Conservation (phyloP, 2,797 vertebrate genomes). For the Oreochromis grahami region DNA sequence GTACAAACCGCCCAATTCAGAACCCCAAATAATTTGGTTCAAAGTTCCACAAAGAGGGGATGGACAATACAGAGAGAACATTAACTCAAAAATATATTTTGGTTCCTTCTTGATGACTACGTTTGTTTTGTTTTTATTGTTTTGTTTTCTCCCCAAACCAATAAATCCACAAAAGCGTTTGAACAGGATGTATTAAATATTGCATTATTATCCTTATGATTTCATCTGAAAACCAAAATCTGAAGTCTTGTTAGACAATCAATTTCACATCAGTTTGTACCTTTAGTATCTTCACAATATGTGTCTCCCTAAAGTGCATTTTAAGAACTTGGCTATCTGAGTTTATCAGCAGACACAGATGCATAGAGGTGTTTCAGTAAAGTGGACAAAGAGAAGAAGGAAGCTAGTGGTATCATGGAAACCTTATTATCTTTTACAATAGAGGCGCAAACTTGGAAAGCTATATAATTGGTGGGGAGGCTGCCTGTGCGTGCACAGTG, state of each 20-base stretch:
- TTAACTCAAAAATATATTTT: not conserved
- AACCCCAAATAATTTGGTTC: constrained; percentile 21
- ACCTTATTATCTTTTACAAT: not conserved
- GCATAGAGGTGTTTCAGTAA: constrained; percentile 25
- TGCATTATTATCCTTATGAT: constrained; percentile 47
- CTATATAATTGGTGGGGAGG: not conserved
- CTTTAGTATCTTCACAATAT: constrained; percentile 17
- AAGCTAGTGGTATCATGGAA: not conserved
- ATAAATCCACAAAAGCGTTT: not conserved
- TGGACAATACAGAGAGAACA: constrained; percentile 6
- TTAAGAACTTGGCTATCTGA: constrained; percentile 35
- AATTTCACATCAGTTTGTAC: constrained; percentile 49
- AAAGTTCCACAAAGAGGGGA: not conserved
- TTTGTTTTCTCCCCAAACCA: not conserved
- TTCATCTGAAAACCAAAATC: constrained; percentile 55
- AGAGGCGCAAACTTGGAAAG: not conserved
- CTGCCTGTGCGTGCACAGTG: not conserved
- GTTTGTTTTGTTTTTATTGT: not conserved
- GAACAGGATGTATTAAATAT: constrained; percentile 7
- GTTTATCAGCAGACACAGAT: constrained; percentile 43
- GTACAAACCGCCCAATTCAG: constrained; percentile 28
- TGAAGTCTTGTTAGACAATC: constrained; percentile 59
- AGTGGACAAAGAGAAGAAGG: not conserved
- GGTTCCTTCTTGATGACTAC: not conserved
- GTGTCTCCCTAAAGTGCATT: constrained; percentile 7